Conservation (phyloP, 2,113 vertebrate species). For the Catharus minimus region DNA sequence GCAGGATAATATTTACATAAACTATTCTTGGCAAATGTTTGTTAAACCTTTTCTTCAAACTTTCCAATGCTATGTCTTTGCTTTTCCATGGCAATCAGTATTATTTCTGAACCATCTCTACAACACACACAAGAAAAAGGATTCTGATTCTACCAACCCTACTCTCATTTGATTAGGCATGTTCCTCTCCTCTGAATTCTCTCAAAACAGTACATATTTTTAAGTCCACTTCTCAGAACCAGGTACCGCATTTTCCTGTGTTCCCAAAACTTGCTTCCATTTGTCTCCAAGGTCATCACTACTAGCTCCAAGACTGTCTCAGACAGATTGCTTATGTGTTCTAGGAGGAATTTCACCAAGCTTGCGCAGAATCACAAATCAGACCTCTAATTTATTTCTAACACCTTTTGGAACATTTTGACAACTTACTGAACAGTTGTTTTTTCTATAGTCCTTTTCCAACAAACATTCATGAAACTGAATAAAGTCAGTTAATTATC, state of each 20-base stretch:
- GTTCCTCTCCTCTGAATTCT: neutral
- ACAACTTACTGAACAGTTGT: neutral
- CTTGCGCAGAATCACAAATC: neutral
- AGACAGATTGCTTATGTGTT: neutral
- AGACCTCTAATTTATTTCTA: neutral
- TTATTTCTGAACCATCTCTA: neutral
- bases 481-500: neutral
- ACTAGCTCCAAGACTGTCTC: neutral
- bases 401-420: neutral
- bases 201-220: neutral
- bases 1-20: neutral
- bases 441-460: neutral
- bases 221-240: neutral
- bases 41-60: neutral
- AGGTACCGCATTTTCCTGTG: neutral
- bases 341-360: neutral
- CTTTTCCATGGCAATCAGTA: neutral
- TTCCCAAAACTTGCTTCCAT: neutral
- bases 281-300: neutral
- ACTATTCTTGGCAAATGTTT: neutral
- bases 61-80: neutral
- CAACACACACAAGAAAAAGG: accelerated
- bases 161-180: neutral
- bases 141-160: neutral
- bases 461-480: neutral